phyloP scores from a whole-genome alignment of 2,113 vertebrate genomes.

The Ameiurus melas region DNA sequence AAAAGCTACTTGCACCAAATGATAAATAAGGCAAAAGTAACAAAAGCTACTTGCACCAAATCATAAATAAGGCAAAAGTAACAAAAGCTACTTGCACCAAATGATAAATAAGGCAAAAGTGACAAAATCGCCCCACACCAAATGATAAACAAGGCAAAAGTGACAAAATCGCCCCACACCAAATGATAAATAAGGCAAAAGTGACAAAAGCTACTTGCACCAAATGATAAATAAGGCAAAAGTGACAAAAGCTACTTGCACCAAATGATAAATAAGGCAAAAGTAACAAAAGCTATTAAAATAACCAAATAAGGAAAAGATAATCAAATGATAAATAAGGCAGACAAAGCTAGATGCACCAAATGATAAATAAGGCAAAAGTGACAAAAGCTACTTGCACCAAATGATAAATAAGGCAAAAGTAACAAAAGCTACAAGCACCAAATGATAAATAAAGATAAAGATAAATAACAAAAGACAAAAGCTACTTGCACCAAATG shows the following conservation, averaged over 20 bases:
- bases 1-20: background rate
- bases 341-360: background rate
- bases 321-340: background rate
- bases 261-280: background rate
- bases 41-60: background rate
- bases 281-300: no score
- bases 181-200: background rate
- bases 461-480: no score
- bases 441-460: background rate
- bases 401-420: background rate
- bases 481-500: background rate
- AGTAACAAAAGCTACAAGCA: background rate
- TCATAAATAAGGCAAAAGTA: background rate
- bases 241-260: background rate
- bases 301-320: no score
- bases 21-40: background rate
- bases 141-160: background rate
- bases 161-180: no score
- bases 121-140: background rate
- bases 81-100: background rate
- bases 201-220: background rate
- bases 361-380: background rate
- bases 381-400: background rate
- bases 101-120: background rate
- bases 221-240: no score